Base-by-base conservation (phyloP, 2,888 invertebrate species). In the Eupeodes luniger region DNA sequence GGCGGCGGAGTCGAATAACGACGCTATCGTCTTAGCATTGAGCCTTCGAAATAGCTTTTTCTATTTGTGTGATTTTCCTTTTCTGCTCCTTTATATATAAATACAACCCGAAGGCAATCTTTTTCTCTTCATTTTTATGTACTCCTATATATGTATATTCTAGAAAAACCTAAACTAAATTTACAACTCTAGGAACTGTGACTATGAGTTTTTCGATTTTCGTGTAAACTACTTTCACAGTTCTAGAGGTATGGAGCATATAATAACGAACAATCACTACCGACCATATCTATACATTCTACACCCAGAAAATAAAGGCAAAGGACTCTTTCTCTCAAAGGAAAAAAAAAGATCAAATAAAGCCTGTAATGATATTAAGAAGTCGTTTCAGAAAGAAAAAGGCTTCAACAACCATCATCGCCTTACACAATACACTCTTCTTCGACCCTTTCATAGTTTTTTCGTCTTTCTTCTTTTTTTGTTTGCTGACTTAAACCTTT, bases 291-390 rank as follows among this genome's bases (percentile, higher is more conserved):
- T 14, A 19, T 19, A 76, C 4, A 49, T 47, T 2, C 27, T 14
- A 11, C 40, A 27, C 34, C 14, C 40, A 76, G 10, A 9, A 34
- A 16, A 47, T 40, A 55, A 53, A 27, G 57, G 57, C 19, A 59
- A 72, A 76, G 61, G 47, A 49, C 16, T 40, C 10, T 10, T 16
- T 53, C 14, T 9, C n/a, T 34, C 34, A 10, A 7, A 59, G 36
- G 11, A 47, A 47, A 47, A 40, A 72, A 86, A 81, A 81, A 85
- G 81, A 78, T 69, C 85, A 74, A 75, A 85, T 62, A 88, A 88
- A 88, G 84, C 84, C 88, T 88, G 78, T 88, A 88, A 88, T 88
- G 88, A 88, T 88, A 88, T 88, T 88, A 88, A 88, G 78, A 85
- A 85, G 88, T 88, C 85, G 78, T 88, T 88, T 88, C n/a, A n/a